These are phyloP conservation scores for Equus przewalskii DNA, from an alignment of 2,113 vertebrate species.

Conservation along the genomic window DNA sequence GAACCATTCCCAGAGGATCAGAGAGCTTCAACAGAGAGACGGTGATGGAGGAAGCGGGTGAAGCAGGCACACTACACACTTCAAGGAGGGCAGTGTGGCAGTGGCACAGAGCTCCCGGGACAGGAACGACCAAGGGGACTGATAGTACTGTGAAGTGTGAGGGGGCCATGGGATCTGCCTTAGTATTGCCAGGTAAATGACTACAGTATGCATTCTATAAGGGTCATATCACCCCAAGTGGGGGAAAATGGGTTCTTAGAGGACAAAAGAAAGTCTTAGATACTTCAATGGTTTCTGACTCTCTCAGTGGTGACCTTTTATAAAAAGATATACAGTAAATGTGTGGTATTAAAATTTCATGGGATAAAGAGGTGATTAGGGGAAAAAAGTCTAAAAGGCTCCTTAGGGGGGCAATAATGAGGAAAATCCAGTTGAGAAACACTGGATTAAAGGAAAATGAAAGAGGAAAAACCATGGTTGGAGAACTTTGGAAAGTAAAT, in stretches of 20 bases:
- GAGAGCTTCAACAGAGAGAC: background rate
- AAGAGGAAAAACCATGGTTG: background rate
- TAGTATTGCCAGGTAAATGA: fast-evolving
- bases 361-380: background rate
- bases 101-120: fast-evolving
- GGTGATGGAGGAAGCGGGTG: fast-evolving
- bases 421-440: background rate
- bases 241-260: background rate
- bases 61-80: background rate
- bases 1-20: background rate
- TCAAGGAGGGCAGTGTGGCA: fast-evolving
- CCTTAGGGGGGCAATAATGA: background rate
- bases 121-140: fast-evolving
- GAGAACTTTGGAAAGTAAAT: background rate
- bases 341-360: background rate
- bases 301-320: background rate
- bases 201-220: fast-evolving
- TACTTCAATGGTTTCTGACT: background rate
- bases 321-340: background rate
- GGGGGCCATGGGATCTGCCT: background rate
- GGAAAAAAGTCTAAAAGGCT: background rate
- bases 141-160: fast-evolving
- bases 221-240: background rate
- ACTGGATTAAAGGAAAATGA: background rate
- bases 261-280: background rate